Evolutionary conservation across 2,888 invertebrate genomes (phyloP), one percentile per base, ranked within the genome.

Genomic region (Cryptus armator): DNA sequence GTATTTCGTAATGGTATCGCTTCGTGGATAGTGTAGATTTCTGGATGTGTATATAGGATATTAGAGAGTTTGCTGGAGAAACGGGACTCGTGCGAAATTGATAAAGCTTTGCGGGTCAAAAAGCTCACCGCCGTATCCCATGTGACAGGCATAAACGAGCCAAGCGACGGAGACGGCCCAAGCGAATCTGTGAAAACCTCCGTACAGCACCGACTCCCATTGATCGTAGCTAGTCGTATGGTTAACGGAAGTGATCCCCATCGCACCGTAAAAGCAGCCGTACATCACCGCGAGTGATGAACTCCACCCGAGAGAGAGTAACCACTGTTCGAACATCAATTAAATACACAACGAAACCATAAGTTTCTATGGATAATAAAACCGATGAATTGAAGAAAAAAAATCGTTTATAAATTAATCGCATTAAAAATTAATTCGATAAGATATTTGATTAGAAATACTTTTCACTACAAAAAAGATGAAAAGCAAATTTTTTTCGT

Each of bases 61-160:
- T 12, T 48, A 48, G 37, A 37, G 37, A 37, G 37, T 9, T 37
- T 9, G 48, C n/a, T 0, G 3, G 48, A n/a, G 48, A n/a, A 48
- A 12, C 48, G 48, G 1, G n/a, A 48, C 10, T 48, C 9, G 48
- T 48, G 48, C 3, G 48, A 48, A 12, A 48, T 48, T 12, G n/a
- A 48, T 48, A 48, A 48, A 48, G 48, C 48, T 48, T 12, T 12
- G n/a, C 48, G 3, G 48, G 48, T 48, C 48, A 37, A 48, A 48
- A 48, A 14, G 59, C 85, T 89, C 87, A 93, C 94, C 94, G 89
- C 94, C 95, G 89, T 94, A 93, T 74, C 94, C 94, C 78, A 93
- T 92, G 53, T 93, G 92, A 89, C 95, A 95, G 81, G 94, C 94
- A 89, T 94, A 94, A 70, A 95, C 92, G 46, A 95, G 92, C 95